phyloP scores from a whole-genome alignment of 2,888 invertebrate species.

The Sarcophaga rosellei region DNA sequence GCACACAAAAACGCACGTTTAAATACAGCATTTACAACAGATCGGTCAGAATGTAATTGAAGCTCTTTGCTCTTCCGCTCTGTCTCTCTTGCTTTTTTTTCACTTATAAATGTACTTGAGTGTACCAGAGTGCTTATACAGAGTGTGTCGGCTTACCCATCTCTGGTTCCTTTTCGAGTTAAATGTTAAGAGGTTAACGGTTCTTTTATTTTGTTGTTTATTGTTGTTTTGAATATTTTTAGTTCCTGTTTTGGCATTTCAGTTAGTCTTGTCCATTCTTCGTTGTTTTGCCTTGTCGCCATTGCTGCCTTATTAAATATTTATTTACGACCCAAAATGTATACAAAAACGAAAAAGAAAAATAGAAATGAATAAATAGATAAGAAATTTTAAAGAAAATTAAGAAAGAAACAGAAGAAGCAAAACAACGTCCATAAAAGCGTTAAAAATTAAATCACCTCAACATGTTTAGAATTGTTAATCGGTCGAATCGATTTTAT shows the following conservation, averaged over 20 bases:
- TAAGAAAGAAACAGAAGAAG: neutral
- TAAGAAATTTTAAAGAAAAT: neutral
- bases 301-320: neutral
- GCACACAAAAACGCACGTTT: neutral
- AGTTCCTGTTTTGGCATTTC: constrained; percentile 41
- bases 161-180: neutral
- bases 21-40: neutral
- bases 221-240: constrained; percentile 40
- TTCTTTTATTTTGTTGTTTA: neutral
- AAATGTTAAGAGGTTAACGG: constrained; percentile 48
- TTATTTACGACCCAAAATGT: constrained; percentile 22
- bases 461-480: constrained; percentile 55
- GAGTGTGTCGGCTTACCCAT: neutral
- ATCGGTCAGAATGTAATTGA: too few relatives aligned
- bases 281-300: neutral
- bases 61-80: neutral
- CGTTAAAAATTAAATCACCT: constrained; percentile 51
- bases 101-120: too few relatives aligned
- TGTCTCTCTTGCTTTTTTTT: neutral
- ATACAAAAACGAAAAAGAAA: neutral
- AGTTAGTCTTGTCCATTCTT: neutral
- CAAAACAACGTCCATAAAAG: constrained; percentile 31
- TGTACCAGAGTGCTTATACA: neutral
- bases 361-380: neutral
- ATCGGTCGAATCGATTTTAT: constrained; percentile 2